A percentile compares a stretch with the other conserved stretches of the same genome.
These are phyloP conservation scores for Telenomus remus DNA, from an alignment of 1,140 invertebrate species.

Conservation along the genomic window DNA sequence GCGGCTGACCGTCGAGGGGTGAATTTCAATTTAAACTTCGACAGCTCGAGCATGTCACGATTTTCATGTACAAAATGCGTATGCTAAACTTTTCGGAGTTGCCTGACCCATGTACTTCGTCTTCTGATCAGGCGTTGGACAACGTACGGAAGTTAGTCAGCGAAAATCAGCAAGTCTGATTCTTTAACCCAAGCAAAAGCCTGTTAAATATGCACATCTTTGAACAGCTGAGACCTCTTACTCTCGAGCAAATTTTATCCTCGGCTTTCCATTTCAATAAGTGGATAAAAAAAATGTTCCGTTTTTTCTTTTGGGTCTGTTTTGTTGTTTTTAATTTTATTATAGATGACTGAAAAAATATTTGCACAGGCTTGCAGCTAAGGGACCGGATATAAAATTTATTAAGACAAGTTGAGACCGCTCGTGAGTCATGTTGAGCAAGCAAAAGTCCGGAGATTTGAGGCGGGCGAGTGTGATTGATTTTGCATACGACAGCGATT, in stretches of 20 bases:
- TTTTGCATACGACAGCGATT: constrained; percentile 77
- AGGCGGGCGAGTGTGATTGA: constrained; percentile 70
- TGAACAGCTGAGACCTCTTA: constrained; percentile 21
- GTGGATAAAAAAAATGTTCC: neutral
- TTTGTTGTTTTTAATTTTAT: too few species aligned
- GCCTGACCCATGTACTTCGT: constrained; percentile 58
- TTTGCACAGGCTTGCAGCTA: neutral
- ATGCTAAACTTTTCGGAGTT: constrained; percentile 73
- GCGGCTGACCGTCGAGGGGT: constrained; percentile 7
- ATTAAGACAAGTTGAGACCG: constrained; percentile 44
- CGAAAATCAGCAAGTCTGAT: constrained; percentile 75
- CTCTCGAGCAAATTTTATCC: neutral
- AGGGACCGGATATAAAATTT: constrained; percentile 41
- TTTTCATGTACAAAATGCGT: constrained; percentile 73
- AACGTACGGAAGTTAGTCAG: constrained; percentile 56
- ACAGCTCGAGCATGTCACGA: constrained; percentile 65
- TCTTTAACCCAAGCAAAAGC: constrained; percentile 58
- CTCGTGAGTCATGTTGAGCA: constrained; percentile 63
- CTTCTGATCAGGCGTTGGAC: constrained; percentile 61
- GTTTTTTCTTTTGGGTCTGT: neutral
- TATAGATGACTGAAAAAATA: too few species aligned
- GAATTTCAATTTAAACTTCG: constrained; percentile 73
- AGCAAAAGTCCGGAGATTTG: constrained; percentile 62
- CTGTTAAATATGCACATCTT: constrained; percentile 37
- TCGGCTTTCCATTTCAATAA: neutral